These are phyloP conservation scores for Pomatostomus ruficeps DNA, from an alignment of 2,113 vertebrate species.

Conservation along the genomic window DNA sequence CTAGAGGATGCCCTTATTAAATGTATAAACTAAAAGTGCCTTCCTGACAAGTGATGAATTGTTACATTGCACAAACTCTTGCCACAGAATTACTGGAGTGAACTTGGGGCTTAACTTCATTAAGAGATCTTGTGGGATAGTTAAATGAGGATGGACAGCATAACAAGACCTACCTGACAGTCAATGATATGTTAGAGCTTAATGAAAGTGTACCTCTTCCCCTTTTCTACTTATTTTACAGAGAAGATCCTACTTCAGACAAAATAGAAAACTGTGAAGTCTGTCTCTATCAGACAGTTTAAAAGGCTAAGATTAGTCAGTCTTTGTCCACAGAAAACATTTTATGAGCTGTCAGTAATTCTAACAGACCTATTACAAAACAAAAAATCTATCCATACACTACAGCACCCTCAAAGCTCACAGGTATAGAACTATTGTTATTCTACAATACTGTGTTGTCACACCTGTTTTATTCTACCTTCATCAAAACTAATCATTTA, in stretches of 20 bases:
- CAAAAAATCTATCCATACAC: not conserved
- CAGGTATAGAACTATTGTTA: not conserved
- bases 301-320: not conserved
- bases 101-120: conserved; percentile 97
- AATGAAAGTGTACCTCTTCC: conserved; percentile 62
- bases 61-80: conserved; percentile 95
- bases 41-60: conserved; percentile 99
- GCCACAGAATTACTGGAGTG: conserved; percentile 87
- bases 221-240: conserved; percentile 45
- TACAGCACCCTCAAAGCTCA: not conserved
- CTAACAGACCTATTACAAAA: not conserved
- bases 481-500: not conserved
- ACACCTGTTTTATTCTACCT: not conserved
- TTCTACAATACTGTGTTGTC: not conserved
- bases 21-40: conserved; percentile 95
- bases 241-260: conserved; percentile 29
- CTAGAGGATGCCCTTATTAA: conserved; percentile 98
- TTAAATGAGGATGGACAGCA: conserved; percentile 91
- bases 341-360: not conserved
- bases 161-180: conserved; percentile 80
- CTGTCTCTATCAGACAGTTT: not conserved
- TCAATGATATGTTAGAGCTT: conserved; percentile 67
- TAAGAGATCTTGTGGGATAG: conserved; percentile 90
- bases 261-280: not conserved
- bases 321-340: not conserved